These are phyloP conservation scores for Sebastiscus albofasciatus DNA, from an alignment of 2,797 vertebrate genomes.

Conservation along the genomic window DNA sequence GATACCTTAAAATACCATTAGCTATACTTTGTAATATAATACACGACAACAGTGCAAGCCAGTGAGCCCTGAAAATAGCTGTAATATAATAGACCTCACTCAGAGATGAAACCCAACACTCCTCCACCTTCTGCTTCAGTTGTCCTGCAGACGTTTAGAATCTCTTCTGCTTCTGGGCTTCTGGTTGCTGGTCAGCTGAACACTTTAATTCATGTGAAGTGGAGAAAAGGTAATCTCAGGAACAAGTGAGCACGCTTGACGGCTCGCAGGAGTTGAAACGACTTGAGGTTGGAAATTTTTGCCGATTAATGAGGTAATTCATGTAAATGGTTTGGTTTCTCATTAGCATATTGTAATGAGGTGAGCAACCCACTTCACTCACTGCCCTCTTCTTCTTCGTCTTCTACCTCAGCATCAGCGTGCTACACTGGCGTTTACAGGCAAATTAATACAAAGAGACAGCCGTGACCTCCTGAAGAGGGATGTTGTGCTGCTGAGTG, in stretches of 20 bases:
- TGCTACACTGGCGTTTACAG: slow-evolving; percentile 32
- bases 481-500: not conserved
- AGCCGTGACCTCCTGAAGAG: slow-evolving; percentile 49
- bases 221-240: slow-evolving; percentile 9
- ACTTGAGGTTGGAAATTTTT: slow-evolving; percentile 20
- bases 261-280: not conserved
- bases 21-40: slow-evolving; percentile 1
- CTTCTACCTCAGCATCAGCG: not conserved
- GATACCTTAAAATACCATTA: not conserved
- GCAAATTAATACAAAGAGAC: slow-evolving; percentile 56
- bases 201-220: not conserved
- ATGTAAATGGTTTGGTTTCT: slow-evolving; percentile 33
- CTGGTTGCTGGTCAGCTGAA: slow-evolving; percentile 1
- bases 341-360: slow-evolving; percentile 54
- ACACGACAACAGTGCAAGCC: not conserved
- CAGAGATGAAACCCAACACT: slow-evolving; percentile 29
- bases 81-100: slow-evolving; percentile 20
- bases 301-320: slow-evolving; percentile 47
- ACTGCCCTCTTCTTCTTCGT: not conserved
- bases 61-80: slow-evolving; percentile 18
- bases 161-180: not conserved
- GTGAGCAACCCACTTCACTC: slow-evolving; percentile 20
- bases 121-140: not conserved
- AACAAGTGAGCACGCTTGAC: not conserved
- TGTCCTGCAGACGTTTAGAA: slow-evolving; percentile 7